A percentile compares a stretch with the other conserved stretches of the same genome.
These are phyloP conservation scores for Leucozona laternaria DNA, from an alignment of 2,888 invertebrate species.

Conservation along the genomic window DNA sequence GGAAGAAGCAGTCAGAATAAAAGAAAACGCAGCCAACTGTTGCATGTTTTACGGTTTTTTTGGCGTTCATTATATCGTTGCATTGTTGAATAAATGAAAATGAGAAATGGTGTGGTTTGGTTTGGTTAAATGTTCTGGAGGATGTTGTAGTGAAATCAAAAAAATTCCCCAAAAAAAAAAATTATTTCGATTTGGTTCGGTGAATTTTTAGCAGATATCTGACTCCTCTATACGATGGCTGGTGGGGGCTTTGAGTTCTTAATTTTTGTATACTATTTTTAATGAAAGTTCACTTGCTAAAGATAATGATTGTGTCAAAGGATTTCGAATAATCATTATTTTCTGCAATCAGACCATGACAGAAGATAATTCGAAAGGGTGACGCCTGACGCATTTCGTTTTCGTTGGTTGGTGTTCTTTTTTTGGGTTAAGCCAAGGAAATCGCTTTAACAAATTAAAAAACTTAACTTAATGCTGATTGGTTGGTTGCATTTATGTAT, in stretches of 20 bases:
- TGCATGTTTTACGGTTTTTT: constrained; percentile 57
- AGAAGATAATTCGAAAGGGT: constrained; percentile 43
- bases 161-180: neutral
- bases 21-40: constrained; percentile 65
- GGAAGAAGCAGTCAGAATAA: constrained; percentile 40
- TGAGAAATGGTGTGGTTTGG: constrained; percentile 24
- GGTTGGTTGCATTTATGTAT: neutral
- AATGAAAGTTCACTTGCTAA: constrained; percentile 16
- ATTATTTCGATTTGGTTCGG: constrained; percentile 42
- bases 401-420: neutral
- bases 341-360: constrained; percentile 67
- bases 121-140: constrained; percentile 12
- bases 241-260: constrained; percentile 25
- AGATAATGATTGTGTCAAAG: constrained; percentile 41
- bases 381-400: constrained; percentile 26
- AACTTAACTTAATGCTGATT: neutral
- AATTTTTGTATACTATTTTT: constrained; percentile 1
- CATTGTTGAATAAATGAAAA: constrained; percentile 28
- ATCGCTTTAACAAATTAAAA: constrained; percentile 19
- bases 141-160: constrained; percentile 2
- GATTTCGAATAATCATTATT: constrained; percentile 55
- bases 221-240: neutral
- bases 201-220: constrained; percentile 43
- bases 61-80: constrained; percentile 33
- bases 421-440: constrained; percentile 29